phyloP scores from a whole-genome alignment of 2,113 vertebrate species.

The Aegithalos caudatus region DNA sequence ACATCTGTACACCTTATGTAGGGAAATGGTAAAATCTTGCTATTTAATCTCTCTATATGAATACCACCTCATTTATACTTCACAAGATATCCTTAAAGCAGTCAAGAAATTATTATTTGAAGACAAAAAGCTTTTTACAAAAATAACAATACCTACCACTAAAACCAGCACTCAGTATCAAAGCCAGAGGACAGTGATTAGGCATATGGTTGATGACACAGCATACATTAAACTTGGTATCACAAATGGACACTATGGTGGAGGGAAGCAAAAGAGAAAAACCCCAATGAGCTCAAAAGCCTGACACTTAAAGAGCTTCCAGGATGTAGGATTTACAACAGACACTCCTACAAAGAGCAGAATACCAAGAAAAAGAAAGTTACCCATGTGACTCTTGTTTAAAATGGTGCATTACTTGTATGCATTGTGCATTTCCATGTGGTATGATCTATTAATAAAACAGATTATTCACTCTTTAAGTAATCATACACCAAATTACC shows the following conservation, averaged over 20 bases:
- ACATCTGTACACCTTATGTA: not conserved
- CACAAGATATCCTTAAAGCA: not conserved
- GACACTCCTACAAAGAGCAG: not conserved
- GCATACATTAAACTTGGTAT: fast-evolving
- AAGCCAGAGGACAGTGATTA: not conserved
- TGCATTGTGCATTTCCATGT: not conserved
- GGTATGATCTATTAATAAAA: constrained; percentile 23
- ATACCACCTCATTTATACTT: not conserved
- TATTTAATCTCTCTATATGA: not conserved
- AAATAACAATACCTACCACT: not conserved
- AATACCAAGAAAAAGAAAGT: not conserved
- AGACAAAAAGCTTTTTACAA: not conserved
- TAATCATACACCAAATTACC: not conserved
- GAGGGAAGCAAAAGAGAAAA: not conserved
- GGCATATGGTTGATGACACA: not conserved
- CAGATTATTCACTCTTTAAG: constrained; percentile 2
- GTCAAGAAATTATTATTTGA: not conserved
- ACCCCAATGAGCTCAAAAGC: not conserved
- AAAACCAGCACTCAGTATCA: not conserved
- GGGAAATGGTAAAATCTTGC: not conserved
- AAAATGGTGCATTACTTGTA: not conserved
- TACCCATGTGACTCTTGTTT: not conserved
- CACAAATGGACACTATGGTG: not conserved
- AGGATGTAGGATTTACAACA: not conserved
- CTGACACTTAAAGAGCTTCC: not conserved